phyloP scores from a whole-genome alignment of 1,140 invertebrate species.

The Drosophila bipectinata region DNA sequence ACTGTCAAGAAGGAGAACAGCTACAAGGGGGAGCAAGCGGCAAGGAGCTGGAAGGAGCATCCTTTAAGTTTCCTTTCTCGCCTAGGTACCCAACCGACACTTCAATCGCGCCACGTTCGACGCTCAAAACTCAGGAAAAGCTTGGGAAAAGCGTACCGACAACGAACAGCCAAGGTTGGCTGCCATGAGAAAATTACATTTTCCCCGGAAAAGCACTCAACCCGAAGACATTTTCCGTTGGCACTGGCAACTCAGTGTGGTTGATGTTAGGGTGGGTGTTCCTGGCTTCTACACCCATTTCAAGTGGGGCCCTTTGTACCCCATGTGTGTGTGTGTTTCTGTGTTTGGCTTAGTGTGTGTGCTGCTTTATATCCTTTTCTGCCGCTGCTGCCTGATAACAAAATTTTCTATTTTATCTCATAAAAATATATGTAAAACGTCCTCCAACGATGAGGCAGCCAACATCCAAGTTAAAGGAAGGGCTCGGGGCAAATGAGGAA shows the following conservation, averaged over 20 bases:
- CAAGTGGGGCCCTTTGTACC: conserved; percentile 60
- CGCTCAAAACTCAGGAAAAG: conserved; percentile 45
- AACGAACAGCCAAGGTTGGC: conserved; percentile 48
- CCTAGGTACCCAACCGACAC: conserved; percentile 75
- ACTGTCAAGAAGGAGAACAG: conserved; percentile 47
- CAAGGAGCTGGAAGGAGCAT: conserved; percentile 42
- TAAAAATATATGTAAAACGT: conserved; percentile 74
- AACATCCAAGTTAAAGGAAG: conserved; percentile 1
- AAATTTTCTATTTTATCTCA: conserved; percentile 83
- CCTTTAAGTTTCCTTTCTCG: conserved; percentile 78
- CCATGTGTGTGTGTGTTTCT: conserved; percentile 38
- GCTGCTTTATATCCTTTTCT: conserved; percentile 81
- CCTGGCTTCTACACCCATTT: conserved; percentile 58
- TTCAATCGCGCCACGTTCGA: conserved; percentile 78
- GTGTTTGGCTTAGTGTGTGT: conserved; percentile 34
- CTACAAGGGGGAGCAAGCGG: conserved; percentile 1
- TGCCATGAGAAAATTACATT: conserved; percentile 83
- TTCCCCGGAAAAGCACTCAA: conserved; percentile 83
- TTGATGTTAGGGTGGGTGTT: conserved; percentile 10
- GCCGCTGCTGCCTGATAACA: conserved; percentile 80
- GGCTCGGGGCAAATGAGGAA: conserved; percentile 6
- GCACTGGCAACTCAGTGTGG: conserved; percentile 66
- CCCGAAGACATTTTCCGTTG: conserved; percentile 82
- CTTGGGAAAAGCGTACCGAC: conserved; percentile 18
- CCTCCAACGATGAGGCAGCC: conserved; percentile 8